Evolutionary conservation across 2,888 invertebrate species (phyloP).

Genomic region (Catocala sponsa): DNA sequence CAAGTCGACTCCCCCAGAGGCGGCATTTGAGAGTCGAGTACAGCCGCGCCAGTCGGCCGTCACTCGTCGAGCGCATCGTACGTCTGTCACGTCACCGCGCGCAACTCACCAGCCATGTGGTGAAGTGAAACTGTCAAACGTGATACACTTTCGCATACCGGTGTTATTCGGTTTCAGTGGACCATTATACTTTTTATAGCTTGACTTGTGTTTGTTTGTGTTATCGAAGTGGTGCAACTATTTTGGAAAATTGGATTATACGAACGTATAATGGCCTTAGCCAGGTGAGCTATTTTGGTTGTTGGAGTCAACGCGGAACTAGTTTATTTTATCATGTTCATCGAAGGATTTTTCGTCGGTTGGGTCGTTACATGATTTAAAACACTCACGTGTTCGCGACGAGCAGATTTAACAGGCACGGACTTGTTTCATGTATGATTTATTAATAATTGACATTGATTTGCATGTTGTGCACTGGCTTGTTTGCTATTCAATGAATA

Average conservation of each 20-base stretch:
- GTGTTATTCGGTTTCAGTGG: constrained; percentile 73
- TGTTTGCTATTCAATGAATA: constrained; percentile 17
- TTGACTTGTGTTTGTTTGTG: constrained; percentile 77
- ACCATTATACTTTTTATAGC: constrained; percentile 63
- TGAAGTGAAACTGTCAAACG: constrained; percentile 88
- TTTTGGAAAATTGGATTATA: constrained; percentile 87
- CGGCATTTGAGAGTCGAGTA: constrained; percentile 50
- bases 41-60: constrained; percentile 76
- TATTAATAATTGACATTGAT: constrained; percentile 42
- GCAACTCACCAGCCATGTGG: constrained; percentile 82
- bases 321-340: constrained; percentile 82
- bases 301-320: constrained; percentile 87
- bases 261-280: constrained; percentile 87
- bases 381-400: constrained; percentile 64
- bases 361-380: constrained; percentile 69
- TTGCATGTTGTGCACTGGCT: constrained; percentile 30
- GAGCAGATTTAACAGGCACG: constrained; percentile 41
- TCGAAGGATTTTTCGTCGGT: constrained; percentile 79
- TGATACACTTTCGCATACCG: constrained; percentile 80
- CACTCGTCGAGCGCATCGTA: constrained; percentile 73
- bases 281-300: constrained; percentile 88
- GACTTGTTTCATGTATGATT: constrained; percentile 44
- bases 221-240: constrained; percentile 78
- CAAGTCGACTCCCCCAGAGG: constrained; percentile 54
- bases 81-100: constrained; percentile 71